phyloP scores from a whole-genome alignment of 1,140 invertebrate genomes.

The Trichomalopsis sarcophagae region DNA sequence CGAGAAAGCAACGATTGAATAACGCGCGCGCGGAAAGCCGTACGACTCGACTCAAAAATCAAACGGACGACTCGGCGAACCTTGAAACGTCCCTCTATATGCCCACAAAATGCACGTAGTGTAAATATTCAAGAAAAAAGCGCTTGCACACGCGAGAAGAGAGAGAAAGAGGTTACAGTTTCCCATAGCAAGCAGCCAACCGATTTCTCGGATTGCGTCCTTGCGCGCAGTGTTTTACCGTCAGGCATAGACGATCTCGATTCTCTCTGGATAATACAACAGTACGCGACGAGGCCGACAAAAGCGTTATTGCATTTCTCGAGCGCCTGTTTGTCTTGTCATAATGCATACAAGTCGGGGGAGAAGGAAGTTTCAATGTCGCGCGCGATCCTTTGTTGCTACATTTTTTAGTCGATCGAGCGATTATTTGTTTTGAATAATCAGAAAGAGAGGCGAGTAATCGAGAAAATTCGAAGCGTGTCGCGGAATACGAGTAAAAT shows the following conservation, averaged over 20 bases:
- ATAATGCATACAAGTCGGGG: too few relatives aligned
- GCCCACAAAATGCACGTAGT: neutral
- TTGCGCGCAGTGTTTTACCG: slow-evolving; percentile 7
- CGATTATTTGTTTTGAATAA: too few relatives aligned
- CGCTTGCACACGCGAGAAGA: neutral
- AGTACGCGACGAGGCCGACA: neutral
- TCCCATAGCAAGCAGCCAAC: neutral
- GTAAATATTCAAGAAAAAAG: neutral
- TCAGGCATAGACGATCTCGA: neutral
- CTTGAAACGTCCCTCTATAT: too few relatives aligned
- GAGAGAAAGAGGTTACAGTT: neutral
- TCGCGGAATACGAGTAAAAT: neutral
- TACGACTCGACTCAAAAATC: too few relatives aligned
- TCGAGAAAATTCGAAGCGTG: too few relatives aligned
- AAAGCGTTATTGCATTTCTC: neutral
- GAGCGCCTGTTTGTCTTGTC: neutral
- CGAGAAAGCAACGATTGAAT: too few relatives aligned
- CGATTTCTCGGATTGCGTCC: neutral
- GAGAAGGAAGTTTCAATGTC: neutral
- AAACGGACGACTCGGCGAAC: too few relatives aligned
- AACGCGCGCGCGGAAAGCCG: too few relatives aligned
- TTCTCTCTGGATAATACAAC: neutral
- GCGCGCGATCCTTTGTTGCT: too few relatives aligned
- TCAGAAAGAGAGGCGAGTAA: too few relatives aligned
- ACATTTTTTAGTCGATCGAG: too few relatives aligned